Percentiles rank a stretch among this genome's conserved stretches.
Conservation (phyloP, 2,797 vertebrate species). For the Lerista edwardsae region DNA sequence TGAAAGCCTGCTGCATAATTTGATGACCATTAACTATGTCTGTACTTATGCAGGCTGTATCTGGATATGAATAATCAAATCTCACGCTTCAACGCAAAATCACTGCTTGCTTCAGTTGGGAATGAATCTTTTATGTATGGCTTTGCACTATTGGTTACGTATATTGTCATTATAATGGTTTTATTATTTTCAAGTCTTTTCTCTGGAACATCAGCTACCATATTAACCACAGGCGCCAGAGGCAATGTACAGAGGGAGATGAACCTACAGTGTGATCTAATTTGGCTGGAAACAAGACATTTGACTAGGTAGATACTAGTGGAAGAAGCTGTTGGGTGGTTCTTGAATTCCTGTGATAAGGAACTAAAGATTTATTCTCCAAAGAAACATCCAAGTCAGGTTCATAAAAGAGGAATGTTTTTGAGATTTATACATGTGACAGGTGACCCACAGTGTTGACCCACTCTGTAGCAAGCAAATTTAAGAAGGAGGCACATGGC, state of each 20-base stretch:
- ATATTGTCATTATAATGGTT: background rate
- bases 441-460: background rate
- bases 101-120: conserved; percentile 47
- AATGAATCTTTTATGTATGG: conserved; percentile 42
- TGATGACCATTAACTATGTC: conserved; percentile 60
- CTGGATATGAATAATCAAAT: conserved; percentile 71
- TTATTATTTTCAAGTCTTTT: conserved; percentile 31
- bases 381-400: background rate
- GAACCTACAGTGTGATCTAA: background rate
- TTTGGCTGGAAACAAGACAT: background rate
- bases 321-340: background rate
- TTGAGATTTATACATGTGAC: background rate
- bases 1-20: conserved; percentile 59
- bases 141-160: conserved; percentile 10
- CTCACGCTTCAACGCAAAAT: conserved; percentile 65
- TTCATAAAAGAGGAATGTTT: background rate
- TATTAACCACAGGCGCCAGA: conserved; percentile 20
- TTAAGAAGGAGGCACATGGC: background rate
- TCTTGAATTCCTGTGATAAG: background rate
- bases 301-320: background rate
- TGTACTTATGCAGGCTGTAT: conserved; percentile 47
- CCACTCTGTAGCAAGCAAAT: background rate
- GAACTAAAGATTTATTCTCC: background rate
- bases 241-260: background rate
- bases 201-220: conserved; percentile 39